These are phyloP conservation scores for Nycticebus coucang DNA, from an alignment of 2,113 vertebrate species.

Conservation along the genomic window DNA sequence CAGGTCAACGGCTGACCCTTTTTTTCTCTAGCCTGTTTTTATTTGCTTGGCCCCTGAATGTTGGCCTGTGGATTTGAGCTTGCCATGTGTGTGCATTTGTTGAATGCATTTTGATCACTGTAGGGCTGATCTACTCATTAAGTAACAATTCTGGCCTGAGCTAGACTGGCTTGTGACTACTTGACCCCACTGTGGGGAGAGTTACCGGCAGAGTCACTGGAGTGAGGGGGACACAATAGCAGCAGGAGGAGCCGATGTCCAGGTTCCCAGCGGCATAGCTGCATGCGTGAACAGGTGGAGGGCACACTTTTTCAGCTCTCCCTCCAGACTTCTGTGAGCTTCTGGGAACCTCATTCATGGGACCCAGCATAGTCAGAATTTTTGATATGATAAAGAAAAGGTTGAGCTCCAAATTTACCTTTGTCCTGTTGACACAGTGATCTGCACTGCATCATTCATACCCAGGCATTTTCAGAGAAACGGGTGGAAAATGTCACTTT, in stretches of 20 bases:
- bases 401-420: neutral
- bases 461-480: neutral
- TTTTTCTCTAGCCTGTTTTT: fast-evolving
- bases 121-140: neutral
- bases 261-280: fast-evolving
- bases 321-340: neutral
- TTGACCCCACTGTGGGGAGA: neutral
- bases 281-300: fast-evolving
- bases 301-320: fast-evolving
- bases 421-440: neutral
- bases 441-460: fast-evolving
- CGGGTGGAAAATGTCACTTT: neutral
- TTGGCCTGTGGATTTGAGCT: neutral
- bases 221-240: neutral
- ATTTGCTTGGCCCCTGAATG: fast-evolving
- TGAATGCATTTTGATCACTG: neutral
- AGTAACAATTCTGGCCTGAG: neutral
- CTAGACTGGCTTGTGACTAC: fast-evolving
- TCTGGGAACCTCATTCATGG: fast-evolving
- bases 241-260: neutral
- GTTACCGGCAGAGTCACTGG: neutral
- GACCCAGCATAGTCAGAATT: neutral
- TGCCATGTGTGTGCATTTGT: neutral
- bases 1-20: neutral
- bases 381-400: too few relatives aligned